Percentiles rank a stretch among this genome's conserved stretches.
Conservation (phyloP, 2,113 vertebrate genomes). For the Cochlearius cochlearius region DNA sequence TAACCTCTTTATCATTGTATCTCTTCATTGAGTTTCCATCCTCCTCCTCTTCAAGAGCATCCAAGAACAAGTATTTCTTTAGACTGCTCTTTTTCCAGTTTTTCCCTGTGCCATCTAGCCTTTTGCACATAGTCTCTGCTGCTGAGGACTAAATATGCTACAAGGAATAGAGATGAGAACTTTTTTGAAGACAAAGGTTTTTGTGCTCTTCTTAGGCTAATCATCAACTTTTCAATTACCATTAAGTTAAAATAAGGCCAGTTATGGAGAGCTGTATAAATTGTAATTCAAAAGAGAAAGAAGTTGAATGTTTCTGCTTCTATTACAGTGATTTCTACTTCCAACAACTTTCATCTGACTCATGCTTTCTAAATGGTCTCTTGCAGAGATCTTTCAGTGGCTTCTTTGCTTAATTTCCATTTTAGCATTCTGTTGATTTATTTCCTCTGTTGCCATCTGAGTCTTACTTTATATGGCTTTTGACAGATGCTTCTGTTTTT, state of each 20-base stretch:
- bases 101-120: not conserved
- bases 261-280: not conserved
- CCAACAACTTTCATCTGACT: not conserved
- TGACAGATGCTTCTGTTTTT: conserved; percentile 4
- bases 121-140: not conserved
- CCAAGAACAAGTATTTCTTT: not conserved
- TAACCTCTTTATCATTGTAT: not conserved
- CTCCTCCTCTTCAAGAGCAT: not conserved
- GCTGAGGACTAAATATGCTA: not conserved
- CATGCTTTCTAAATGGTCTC: not conserved
- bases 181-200: not conserved
- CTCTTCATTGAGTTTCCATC: not conserved
- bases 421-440: conserved; percentile 35
- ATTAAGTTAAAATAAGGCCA: not conserved
- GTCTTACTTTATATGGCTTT: not conserved
- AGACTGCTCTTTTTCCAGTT: not conserved
- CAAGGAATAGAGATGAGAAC: not conserved
- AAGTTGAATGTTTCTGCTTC: not conserved
- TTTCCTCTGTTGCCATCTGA: not conserved
- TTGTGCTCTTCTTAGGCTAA: not conserved
- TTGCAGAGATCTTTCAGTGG: not conserved
- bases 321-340: not conserved
- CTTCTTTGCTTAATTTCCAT: conserved; percentile 23
- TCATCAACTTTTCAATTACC: not conserved
- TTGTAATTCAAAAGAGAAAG: not conserved